Evolutionary conservation across 2,113 vertebrate genomes (phyloP).

Genomic region (Gobiocypris rarus): DNA sequence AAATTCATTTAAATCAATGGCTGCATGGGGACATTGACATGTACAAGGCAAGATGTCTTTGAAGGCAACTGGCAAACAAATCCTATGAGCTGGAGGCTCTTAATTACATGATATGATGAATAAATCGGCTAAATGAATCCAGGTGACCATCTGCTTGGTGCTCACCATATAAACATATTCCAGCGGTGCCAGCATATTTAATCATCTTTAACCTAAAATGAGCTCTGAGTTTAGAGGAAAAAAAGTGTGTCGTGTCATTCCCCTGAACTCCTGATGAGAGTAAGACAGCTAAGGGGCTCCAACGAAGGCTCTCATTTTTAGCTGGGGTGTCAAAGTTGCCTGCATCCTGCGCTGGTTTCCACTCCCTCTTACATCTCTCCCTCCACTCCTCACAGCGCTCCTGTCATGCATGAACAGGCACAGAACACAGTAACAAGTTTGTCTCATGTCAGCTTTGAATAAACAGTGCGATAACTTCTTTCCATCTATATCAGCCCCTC

Average conservation of each 20-base stretch:
- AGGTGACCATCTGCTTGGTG: conserved; percentile 74
- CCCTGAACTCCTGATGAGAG: conserved; percentile 44
- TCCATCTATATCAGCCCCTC: conserved; percentile 10
- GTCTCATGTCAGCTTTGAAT: conserved; percentile 73
- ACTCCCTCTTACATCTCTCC: conserved; percentile 46
- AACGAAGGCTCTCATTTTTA: conserved; percentile 53
- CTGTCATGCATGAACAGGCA: conserved; percentile 69
- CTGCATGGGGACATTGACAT: not conserved
- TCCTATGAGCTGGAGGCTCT: conserved; percentile 52
- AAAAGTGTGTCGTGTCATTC: conserved; percentile 51
- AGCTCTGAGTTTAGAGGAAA: conserved; percentile 22
- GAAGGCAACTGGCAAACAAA: not conserved
- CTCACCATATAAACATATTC: conserved; percentile 54
- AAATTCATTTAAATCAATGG: not conserved
- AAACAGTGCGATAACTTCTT: conserved; percentile 68
- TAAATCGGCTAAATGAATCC: conserved; percentile 73
- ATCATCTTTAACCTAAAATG: conserved; percentile 38
- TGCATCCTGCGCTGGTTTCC: conserved; percentile 45
- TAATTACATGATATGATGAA: conserved; percentile 75
- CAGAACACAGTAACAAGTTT: conserved; percentile 72
- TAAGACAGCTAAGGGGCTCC: conserved; percentile 39
- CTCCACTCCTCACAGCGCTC: conserved; percentile 59
- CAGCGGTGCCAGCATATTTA: conserved; percentile 24
- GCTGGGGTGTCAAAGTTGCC: conserved; percentile 54
- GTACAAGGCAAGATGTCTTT: not conserved